Conservation (phyloP, 2,888 invertebrate genomes). For the Nematopogon swammerdamellus region DNA sequence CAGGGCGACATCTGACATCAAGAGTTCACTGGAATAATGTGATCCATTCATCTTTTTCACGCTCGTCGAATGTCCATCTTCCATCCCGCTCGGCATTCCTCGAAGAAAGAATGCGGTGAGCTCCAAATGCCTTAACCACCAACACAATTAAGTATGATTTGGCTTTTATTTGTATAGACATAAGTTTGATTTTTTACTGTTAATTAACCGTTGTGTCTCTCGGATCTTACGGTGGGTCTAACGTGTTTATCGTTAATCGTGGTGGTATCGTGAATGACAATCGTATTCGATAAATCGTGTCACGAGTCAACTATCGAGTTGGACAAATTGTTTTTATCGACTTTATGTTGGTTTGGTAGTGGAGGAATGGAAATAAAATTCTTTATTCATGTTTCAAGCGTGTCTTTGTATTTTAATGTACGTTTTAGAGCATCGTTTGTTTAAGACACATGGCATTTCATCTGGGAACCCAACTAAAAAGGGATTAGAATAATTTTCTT, state of each 20-base stretch:
- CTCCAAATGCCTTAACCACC: too few relatives aligned
- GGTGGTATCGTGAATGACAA: not conserved
- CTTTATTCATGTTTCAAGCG: not conserved
- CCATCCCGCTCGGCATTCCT: not conserved
- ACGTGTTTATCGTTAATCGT: not conserved
- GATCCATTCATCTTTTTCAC: not conserved
- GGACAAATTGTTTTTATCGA: not conserved
- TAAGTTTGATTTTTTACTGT: too few relatives aligned
- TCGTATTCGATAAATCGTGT: not conserved
- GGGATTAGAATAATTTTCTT: too few relatives aligned
- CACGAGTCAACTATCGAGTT: not conserved
- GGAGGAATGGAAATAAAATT: not conserved
- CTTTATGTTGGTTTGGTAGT: not conserved
- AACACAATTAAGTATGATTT: too few relatives aligned
- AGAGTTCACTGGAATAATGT: not conserved
- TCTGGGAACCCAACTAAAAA: not conserved
- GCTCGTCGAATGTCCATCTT: not conserved
- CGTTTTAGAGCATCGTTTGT: not conserved
- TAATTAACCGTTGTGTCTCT: too few relatives aligned
- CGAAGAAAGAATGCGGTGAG: not conserved
- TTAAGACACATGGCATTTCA: not conserved
- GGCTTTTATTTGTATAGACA: too few relatives aligned
- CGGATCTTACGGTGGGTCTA: not conserved
- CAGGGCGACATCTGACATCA: slow-evolving; percentile 1
- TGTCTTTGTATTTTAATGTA: not conserved